A percentile compares a stretch with the other conserved stretches of the same genome.
Evolutionary conservation across 2,797 vertebrate species (phyloP).

Genomic region (Siniperca undulata): DNA sequence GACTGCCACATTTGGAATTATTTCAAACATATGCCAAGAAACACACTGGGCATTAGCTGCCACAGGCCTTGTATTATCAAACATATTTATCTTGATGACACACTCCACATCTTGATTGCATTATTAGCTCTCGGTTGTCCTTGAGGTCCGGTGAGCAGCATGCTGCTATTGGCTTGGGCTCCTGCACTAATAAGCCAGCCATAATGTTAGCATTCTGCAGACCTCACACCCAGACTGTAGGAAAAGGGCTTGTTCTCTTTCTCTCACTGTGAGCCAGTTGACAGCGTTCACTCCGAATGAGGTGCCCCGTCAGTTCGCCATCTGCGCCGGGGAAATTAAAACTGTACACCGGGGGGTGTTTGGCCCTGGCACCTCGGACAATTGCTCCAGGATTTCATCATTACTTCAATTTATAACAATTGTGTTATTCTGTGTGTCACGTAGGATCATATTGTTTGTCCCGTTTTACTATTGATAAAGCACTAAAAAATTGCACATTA

Average conservation of each 20-base stretch:
- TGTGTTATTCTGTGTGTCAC: slow-evolving; percentile 22
- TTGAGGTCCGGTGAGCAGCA: slow-evolving; percentile 70
- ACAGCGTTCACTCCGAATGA: slow-evolving; percentile 79
- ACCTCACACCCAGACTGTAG: slow-evolving; percentile 59
- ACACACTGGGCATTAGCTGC: slow-evolving; percentile 35
- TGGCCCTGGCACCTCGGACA: slow-evolving; percentile 58
- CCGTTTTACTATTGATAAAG: slow-evolving; percentile 24
- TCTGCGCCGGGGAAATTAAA: slow-evolving; percentile 84
- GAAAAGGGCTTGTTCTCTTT: slow-evolving; percentile 49
- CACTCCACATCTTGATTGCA: slow-evolving; percentile 62
- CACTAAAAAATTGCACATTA: slow-evolving; percentile 7
- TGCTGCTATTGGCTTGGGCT: slow-evolving; percentile 64
- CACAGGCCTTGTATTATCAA: slow-evolving; percentile 52
- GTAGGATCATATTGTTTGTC: slow-evolving; percentile 5
- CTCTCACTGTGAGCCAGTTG: slow-evolving; percentile 71
- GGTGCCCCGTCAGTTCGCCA: slow-evolving; percentile 81
- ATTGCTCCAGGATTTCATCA: slow-evolving; percentile 67
- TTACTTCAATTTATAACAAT: slow-evolving; percentile 68
- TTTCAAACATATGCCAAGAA: slow-evolving; percentile 49
- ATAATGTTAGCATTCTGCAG: slow-evolving; percentile 70
- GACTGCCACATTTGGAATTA: slow-evolving; percentile 22
- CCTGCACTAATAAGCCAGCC: slow-evolving; percentile 74
- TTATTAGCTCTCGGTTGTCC: slow-evolving; percentile 69
- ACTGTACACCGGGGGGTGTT: slow-evolving; percentile 66
- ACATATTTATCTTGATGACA: slow-evolving; percentile 63